Evolutionary conservation across 2,888 invertebrate species (phyloP).

Genomic region (Acleris sparsana): DNA sequence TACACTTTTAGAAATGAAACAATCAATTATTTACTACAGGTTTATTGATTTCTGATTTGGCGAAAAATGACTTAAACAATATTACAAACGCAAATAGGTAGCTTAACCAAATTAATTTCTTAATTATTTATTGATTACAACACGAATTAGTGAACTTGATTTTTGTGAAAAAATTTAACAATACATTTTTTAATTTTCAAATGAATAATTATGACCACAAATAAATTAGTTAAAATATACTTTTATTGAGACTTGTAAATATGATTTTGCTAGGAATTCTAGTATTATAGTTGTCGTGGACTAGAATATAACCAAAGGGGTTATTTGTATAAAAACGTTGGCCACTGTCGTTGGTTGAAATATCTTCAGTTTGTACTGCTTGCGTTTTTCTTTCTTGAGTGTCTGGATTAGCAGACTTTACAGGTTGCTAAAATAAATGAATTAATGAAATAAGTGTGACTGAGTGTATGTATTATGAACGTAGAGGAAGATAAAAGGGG

Average conservation of each 20-base stretch:
- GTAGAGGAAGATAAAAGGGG: too few relatives aligned
- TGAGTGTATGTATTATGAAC: too few relatives aligned
- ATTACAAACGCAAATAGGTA: too few relatives aligned
- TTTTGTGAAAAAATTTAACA: too few relatives aligned
- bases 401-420: background rate
- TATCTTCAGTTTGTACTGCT: constrained; percentile 38
- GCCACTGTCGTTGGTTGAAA: constrained; percentile 23
- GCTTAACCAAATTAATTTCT: too few relatives aligned
- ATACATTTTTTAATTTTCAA: background rate
- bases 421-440: constrained; percentile 13
- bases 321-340: constrained; percentile 26
- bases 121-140: too few relatives aligned
- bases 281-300: constrained; percentile 44
- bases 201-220: background rate
- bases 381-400: constrained; percentile 33
- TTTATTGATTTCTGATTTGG: too few relatives aligned
- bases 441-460: too few relatives aligned
- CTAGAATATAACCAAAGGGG: constrained; percentile 45
- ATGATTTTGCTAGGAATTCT: constrained; percentile 48
- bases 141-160: too few relatives aligned
- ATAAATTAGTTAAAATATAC: constrained; percentile 36
- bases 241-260: constrained; percentile 42
- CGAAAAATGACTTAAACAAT: too few relatives aligned
- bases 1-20: too few relatives aligned
- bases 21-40: too few relatives aligned